Evolutionary conservation across 2,113 vertebrate genomes (phyloP), one percentile per base, ranked within the genome.

Genomic region (Ia io): DNA sequence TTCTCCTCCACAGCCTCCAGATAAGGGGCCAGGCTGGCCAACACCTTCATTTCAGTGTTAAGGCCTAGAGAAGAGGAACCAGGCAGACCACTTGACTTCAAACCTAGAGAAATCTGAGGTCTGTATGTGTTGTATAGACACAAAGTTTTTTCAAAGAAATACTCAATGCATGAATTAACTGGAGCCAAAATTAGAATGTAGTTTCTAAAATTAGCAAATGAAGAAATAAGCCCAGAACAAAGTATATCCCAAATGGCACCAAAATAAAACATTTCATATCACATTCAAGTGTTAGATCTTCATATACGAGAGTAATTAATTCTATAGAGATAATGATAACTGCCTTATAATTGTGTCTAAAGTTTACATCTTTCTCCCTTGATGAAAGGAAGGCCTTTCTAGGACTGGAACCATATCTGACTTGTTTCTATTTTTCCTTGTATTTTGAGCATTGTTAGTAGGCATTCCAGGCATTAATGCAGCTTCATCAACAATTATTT

Each of bases 191-290:
- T 77, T 56, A 93, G 37, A n/a, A 42, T 32, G 2, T 35, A 9
- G 73, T 90, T 91, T 91, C 49, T 95, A 67, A 95, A 88, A 84
- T 84, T 63, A 80, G 71, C 13, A 10, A 94, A 84, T 59, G 44
- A 83, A 47, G 30, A 90, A 86, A 42, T 82, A 78, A 80, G 23
- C 40, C 4, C 14, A 74, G 47, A 88, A 74, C 47, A 84, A 88
- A 87, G 53, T 59, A 67, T 73, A 69, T 56, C 20, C 73, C 42
- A 84, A 88, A 69, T 61, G 47, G 56, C 47, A 88, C 42, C 56
- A 80, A 35, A 86, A 82, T 69, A 74, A 84, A 84, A 79, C 40
- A 76, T 59, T 91, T 93, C 47, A 40, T 92, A 49, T 73, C 4
- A 28, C 14, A 76, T 69, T 89, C 2, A 53, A 73, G 25, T 70